phyloP scores from a whole-genome alignment of 2,888 invertebrate genomes.

The Bellardia bayeri region DNA sequence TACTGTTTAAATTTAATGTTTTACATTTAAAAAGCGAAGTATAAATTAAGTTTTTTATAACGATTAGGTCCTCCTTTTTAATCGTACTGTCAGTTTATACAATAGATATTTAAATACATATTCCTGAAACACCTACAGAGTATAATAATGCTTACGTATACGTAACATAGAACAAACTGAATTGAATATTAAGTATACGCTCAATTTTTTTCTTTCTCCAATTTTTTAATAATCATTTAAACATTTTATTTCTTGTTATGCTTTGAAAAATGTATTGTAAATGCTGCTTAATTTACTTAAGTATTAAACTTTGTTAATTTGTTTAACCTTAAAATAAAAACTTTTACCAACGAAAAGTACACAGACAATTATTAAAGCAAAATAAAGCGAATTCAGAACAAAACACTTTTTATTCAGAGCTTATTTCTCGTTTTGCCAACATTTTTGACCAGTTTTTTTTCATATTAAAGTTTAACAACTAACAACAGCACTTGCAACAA shows the following conservation, averaged over 20 bases:
- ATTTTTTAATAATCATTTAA: background rate
- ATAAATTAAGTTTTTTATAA: too few relatives aligned
- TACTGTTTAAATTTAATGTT: too few relatives aligned
- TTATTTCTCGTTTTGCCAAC: background rate
- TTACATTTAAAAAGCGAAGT: too few relatives aligned
- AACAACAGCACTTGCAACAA: background rate
- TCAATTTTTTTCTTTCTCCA: background rate
- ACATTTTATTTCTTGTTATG: background rate
- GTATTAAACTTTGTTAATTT: slow-evolving; percentile 26
- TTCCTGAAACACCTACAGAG: too few relatives aligned
- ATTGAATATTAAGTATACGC: slow-evolving; percentile 6
- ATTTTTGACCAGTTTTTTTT: slow-evolving; percentile 5
- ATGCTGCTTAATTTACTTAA: slow-evolving; percentile 1
- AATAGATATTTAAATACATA: too few relatives aligned
- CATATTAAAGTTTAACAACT: background rate
- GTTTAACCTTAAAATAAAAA: slow-evolving; percentile 18
- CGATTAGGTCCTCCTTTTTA: too few relatives aligned
- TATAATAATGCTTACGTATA: background rate
- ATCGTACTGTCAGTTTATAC: too few relatives aligned
- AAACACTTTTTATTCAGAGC: background rate
- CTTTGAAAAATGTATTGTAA: background rate
- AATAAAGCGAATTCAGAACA: background rate
- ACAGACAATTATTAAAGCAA: slow-evolving; percentile 5
- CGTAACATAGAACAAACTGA: background rate
- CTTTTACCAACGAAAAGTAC: background rate